Conservation (phyloP, 2,888 invertebrate species). For the Meloe dianella region DNA sequence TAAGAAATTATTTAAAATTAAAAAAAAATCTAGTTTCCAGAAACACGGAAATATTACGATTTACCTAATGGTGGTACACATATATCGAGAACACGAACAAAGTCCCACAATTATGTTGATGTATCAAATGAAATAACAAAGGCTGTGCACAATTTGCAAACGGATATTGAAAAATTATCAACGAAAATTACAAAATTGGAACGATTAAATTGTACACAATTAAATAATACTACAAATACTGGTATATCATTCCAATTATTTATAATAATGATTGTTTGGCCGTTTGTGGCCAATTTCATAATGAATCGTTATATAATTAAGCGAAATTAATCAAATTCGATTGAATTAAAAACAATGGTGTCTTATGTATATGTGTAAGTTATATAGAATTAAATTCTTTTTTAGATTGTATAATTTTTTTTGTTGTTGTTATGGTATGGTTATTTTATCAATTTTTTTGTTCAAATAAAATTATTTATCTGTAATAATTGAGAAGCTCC, state of each 20-base stretch:
- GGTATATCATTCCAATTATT: constrained; percentile 60
- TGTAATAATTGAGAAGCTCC: too few species aligned
- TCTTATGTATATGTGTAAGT: neutral
- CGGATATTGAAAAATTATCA: constrained; percentile 61
- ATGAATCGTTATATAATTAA: constrained; percentile 49
- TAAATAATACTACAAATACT: constrained; percentile 15
- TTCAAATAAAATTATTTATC: too few species aligned
- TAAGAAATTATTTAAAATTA: neutral
- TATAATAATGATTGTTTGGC: constrained; percentile 70
- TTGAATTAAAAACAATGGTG: neutral
- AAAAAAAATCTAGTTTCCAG: constrained; percentile 43
- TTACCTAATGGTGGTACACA: constrained; percentile 46
- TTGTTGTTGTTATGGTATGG: too few species aligned
- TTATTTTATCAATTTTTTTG: too few species aligned
- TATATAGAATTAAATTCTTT: too few species aligned
- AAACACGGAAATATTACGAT: constrained; percentile 44
- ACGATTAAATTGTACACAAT: constrained; percentile 35
- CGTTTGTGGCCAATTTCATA: constrained; percentile 64
- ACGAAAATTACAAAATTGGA: constrained; percentile 59
- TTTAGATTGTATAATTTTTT: too few species aligned
- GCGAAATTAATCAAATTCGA: constrained; percentile 33
- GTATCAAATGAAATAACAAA: constrained; percentile 61
- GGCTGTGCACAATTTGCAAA: constrained; percentile 61
- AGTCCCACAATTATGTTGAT: constrained; percentile 50
- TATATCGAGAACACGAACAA: constrained; percentile 47